Conservation (phyloP, 2,888 invertebrate species). For the Fissipunctia ypsillon region DNA sequence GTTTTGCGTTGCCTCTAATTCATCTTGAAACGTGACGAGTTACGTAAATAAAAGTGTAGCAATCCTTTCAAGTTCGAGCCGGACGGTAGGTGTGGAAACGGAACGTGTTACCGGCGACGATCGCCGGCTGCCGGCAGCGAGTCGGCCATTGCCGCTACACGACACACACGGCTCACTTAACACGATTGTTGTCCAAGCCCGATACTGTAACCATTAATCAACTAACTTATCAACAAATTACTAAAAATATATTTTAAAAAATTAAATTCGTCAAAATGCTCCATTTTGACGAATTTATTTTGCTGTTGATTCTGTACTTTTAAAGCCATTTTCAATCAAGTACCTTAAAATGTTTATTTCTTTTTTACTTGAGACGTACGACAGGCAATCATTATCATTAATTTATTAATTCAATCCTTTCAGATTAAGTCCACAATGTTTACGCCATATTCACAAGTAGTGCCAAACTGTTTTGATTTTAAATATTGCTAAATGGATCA, state of each 20-base stretch:
- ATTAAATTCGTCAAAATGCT: too few species aligned
- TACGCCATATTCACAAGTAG: constrained; percentile 14
- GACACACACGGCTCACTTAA: constrained; percentile 43
- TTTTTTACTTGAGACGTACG: neutral
- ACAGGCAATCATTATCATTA: neutral
- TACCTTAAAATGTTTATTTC: neutral
- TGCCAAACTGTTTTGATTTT: constrained; percentile 27
- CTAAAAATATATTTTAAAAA: neutral
- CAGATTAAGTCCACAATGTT: neutral
- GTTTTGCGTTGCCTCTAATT: constrained; percentile 43
- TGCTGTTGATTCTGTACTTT: neutral
- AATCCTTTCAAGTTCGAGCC: constrained; percentile 63
- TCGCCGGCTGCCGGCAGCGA: constrained; percentile 10
- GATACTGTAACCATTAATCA: constrained; percentile 26
- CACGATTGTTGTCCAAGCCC: constrained; percentile 21
- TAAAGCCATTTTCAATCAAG: neutral
- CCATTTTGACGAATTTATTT: neutral
- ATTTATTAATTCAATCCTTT: too few species aligned
- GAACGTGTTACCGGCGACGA: constrained; percentile 54
- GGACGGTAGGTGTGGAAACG: constrained; percentile 56
- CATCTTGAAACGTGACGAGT: constrained; percentile 50
- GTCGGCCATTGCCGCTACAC: constrained; percentile 21
- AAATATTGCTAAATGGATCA: constrained; percentile 44
- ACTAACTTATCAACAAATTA: neutral
- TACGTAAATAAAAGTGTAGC: constrained; percentile 63